Conservation (phyloP, 2,888 invertebrate genomes). For the Lasioglossum zephyrum region DNA sequence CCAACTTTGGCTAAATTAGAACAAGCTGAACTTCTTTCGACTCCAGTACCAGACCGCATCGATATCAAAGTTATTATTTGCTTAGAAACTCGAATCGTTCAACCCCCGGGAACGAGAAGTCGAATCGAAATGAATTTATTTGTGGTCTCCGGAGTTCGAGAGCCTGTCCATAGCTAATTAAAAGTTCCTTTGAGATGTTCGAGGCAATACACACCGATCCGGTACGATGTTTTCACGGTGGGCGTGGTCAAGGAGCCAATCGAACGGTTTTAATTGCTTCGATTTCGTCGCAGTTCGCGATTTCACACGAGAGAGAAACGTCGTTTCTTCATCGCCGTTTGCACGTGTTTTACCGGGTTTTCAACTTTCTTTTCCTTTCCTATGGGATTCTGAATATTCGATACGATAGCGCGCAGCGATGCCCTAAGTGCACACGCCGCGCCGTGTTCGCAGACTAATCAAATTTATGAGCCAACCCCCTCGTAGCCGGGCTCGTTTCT, state of each 20-base stretch:
- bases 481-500: constrained; percentile 55
- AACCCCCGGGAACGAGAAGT: background rate
- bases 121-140: background rate
- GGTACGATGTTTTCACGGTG: background rate
- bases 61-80: background rate
- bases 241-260: constrained; percentile 21
- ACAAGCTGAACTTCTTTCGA: background rate
- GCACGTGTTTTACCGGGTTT: background rate
- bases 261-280: constrained; percentile 28
- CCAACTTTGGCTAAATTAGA: background rate
- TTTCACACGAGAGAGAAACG: constrained; percentile 7
- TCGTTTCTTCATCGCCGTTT: background rate
- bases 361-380: constrained; percentile 12
- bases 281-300: background rate
- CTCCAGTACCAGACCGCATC: background rate
- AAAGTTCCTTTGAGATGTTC: background rate
- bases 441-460: constrained; percentile 67
- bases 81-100: background rate
- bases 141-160: background rate
- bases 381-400: constrained; percentile 42
- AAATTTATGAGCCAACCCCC: constrained; percentile 63
- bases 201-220: background rate
- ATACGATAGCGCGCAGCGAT: constrained; percentile 20
- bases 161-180: background rate
- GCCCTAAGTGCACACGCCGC: constrained; percentile 58